phyloP scores from a whole-genome alignment of 2,797 vertebrate genomes.

The Thalassophryne amazonica region DNA sequence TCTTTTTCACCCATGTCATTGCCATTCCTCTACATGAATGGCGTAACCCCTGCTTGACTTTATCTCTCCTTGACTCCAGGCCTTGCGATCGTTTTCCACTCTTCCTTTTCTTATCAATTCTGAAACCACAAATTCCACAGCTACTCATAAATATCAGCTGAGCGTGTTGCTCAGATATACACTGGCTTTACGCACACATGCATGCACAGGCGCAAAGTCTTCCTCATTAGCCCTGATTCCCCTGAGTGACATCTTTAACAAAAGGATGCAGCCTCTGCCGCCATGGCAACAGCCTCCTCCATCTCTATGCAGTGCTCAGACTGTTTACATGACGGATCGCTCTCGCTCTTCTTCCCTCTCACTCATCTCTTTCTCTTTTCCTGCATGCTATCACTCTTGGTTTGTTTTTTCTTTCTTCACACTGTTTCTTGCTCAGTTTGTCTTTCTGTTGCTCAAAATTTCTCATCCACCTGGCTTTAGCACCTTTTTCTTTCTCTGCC shows the following conservation, averaged over 20 bases:
- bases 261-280: constrained; percentile 79
- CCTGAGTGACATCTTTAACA: constrained; percentile 80
- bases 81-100: constrained; percentile 33
- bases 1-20: constrained; percentile 52
- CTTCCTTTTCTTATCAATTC: constrained; percentile 6
- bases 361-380: constrained; percentile 30
- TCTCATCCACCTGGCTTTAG: constrained; percentile 5
- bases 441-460: constrained; percentile 24
- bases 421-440: constrained; percentile 15
- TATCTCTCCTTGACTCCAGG: constrained; percentile 41
- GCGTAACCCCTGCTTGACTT: constrained; percentile 49
- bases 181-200: constrained; percentile 23
- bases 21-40: constrained; percentile 47
- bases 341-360: constrained; percentile 47
- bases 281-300: constrained; percentile 79
- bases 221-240: constrained; percentile 80
- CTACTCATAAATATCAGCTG: constrained; percentile 47
- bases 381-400: constrained; percentile 31
- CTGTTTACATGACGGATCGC: constrained; percentile 73
- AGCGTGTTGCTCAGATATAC: constrained; percentile 53
- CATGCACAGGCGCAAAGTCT: constrained; percentile 66
- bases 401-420: neutral
- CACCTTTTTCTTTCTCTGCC: neutral
- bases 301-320: constrained; percentile 68
- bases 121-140: constrained; percentile 30